phyloP scores from a whole-genome alignment of 1,140 invertebrate species.

The Mya arenaria region DNA sequence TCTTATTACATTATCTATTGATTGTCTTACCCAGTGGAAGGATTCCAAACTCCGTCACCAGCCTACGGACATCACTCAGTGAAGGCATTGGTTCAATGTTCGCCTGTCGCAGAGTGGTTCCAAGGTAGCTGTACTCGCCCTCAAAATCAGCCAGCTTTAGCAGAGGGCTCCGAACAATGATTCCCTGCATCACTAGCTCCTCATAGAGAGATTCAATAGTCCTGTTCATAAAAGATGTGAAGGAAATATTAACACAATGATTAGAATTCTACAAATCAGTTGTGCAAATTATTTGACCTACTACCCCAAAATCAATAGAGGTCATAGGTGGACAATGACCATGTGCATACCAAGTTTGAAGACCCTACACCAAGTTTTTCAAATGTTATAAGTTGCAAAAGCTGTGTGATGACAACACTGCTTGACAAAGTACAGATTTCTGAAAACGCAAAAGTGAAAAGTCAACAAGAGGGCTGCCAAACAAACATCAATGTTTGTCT shows the following conservation, averaged over 20 bases:
- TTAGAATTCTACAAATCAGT: neutral
- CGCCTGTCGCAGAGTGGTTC: slow-evolving; percentile 80
- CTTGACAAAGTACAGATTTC: no score
- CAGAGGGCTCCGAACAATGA: slow-evolving; percentile 90
- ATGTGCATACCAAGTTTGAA: no score
- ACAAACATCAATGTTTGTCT: no score
- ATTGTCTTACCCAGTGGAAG: slow-evolving; percentile 90
- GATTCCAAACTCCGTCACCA: slow-evolving; percentile 94
- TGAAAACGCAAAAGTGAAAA: no score
- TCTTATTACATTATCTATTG: no score
- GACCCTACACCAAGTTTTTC: no score
- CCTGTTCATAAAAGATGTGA: slow-evolving; percentile 58
- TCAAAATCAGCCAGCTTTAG: slow-evolving; percentile 88
- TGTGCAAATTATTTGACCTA: neutral
- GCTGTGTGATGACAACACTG: no score
- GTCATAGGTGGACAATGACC: neutral
- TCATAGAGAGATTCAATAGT: slow-evolving; percentile 86
- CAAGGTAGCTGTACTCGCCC: slow-evolving; percentile 91
- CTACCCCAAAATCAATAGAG: no score
- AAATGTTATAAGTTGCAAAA: no score
- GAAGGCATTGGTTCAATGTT: slow-evolving; percentile 84
- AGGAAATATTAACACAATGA: neutral
- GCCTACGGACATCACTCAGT: slow-evolving; percentile 91
- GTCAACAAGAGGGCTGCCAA: no score
- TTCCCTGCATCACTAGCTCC: slow-evolving; percentile 93